These are phyloP conservation scores for Sardina pilchardus DNA, from an alignment of 2,113 vertebrate genomes.

Conservation along the genomic window DNA sequence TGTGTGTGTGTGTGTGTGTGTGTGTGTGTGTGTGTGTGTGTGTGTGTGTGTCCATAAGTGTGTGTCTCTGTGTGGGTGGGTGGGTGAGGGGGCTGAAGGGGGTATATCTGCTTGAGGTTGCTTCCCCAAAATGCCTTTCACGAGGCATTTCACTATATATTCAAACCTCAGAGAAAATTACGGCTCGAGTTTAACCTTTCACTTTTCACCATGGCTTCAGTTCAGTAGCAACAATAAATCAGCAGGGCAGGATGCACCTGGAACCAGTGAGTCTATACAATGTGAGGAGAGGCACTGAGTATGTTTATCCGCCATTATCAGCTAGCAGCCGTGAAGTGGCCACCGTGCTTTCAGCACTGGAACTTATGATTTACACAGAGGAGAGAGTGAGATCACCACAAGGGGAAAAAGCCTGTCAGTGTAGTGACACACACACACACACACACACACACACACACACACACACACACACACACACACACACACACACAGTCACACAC, in stretches of 20 bases:
- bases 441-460: neutral
- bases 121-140: neutral
- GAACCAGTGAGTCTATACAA: neutral
- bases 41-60: too few species aligned
- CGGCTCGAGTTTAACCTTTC: neutral
- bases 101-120: neutral
- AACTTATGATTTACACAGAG: constrained; percentile 30
- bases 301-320: constrained; percentile 1
- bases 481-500: neutral
- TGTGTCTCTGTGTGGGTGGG: too few species aligned
- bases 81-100: too few species aligned
- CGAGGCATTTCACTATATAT: neutral
- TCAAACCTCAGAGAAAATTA: neutral
- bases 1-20: too few species aligned
- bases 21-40: too few species aligned
- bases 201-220: neutral
- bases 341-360: neutral
- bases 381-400: constrained; percentile 41
- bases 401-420: constrained; percentile 27
- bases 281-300: neutral
- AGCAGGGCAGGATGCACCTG: neutral
- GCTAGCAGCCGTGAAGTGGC: neutral
- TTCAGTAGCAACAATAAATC: neutral
- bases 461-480: neutral
- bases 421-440: neutral